Base-by-base conservation (phyloP, 2,888 invertebrate species). In the Epirrhoe alternata region DNA sequence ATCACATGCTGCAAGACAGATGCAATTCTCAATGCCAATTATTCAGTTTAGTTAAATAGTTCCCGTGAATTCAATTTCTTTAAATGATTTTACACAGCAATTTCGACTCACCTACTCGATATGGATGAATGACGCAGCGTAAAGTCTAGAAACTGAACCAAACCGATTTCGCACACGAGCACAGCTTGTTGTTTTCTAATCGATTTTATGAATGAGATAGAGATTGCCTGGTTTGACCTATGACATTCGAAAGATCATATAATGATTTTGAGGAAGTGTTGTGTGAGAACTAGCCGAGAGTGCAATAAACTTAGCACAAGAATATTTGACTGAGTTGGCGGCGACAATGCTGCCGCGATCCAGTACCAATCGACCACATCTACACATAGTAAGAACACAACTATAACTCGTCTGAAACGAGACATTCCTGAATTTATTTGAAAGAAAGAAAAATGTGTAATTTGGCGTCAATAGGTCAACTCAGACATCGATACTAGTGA, bases 21-120 rank as follows among this genome's bases (percentile, higher is more conserved):
- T 90, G 90, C 88, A 89, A 90, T 92, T 89, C 77, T 84, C 79
- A 79, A 87, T 82, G 90, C 81, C 85, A 84, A 89, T 90, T 87
- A 87, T 72, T 79, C 80, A 81, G 77, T 85, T 84, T 77, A 84
- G 74, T 73, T 83, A 82, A 70, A 81, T 77, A 75, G 78, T 72
- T 77, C 73, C 77, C 79, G 79, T 75, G 79, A 82, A 83, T 80
- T 76, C 75, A 75, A 69, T 76, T 77, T 79, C 76, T 78, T 85
- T 85, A 76, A 78, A 76, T 77, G 75, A 81, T 79, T 82, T 82
- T 74, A 80, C 77, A 78, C 76, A 73, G 72, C 74, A 76, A 80
- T 84, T 80, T 77, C 71, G 66, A 68, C 69, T 73, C 79, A 74
- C 61, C 64, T 68, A 68, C 58, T 68, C 56, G 69, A 70, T 57